Percentiles rank a stretch among this genome's conserved stretches.
These are phyloP conservation scores for Oenanthe oenanthe DNA, from an alignment of 2,113 vertebrate species.

Conservation along the genomic window DNA sequence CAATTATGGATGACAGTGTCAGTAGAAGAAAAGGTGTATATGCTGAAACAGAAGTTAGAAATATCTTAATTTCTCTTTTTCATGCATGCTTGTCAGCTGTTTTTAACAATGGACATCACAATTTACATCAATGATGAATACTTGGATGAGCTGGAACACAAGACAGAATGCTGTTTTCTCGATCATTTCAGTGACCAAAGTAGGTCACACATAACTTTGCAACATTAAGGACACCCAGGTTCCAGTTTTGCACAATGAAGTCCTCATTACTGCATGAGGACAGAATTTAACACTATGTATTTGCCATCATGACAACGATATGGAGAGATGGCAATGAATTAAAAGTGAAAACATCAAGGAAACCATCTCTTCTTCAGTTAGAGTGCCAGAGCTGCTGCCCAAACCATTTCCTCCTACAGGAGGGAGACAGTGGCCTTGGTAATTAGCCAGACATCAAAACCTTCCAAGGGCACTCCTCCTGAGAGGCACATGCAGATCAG, in stretches of 20 bases:
- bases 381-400: background rate
- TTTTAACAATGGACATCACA: background rate
- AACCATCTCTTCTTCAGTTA: background rate
- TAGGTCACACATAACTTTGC: background rate
- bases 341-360: background rate
- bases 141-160: background rate
- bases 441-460: conserved; percentile 3
- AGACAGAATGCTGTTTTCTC: background rate
- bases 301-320: background rate
- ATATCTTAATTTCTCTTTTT: background rate
- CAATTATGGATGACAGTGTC: background rate
- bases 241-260: background rate
- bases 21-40: background rate
- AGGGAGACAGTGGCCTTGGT: background rate
- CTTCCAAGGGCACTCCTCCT: conserved; percentile 31
- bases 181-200: background rate
- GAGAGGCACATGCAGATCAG: background rate
- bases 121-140: background rate
- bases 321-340: background rate
- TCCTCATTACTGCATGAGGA: background rate
- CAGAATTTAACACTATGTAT: background rate
- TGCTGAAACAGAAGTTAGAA: background rate
- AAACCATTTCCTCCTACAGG: background rate
- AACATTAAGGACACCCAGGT: background rate
- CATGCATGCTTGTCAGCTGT: background rate